Conservation (phyloP, 1,140 invertebrate species). For the Nomia melanderi region DNA sequence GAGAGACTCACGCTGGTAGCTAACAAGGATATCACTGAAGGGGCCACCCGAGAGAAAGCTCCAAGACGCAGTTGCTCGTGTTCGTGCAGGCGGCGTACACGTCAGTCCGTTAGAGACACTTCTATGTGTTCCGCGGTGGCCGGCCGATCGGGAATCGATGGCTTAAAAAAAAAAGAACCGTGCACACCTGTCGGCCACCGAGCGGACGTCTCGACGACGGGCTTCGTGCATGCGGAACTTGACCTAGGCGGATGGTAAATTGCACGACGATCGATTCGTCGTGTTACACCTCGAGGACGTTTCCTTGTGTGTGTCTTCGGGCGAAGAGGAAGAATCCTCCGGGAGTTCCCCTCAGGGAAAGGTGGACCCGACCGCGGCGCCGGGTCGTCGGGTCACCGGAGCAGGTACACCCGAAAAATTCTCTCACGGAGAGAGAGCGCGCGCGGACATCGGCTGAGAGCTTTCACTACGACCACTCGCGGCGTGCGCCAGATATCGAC, state of each 20-base stretch:
- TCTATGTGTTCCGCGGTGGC: slow-evolving; percentile 23
- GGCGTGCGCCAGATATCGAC: slow-evolving; percentile 70
- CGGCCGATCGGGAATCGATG: slow-evolving; percentile 33
- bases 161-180: not conserved
- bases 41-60: too few relatives aligned
- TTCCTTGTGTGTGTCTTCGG: too few relatives aligned
- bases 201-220: not conserved
- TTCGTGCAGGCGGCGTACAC: not conserved
- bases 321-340: too few relatives aligned
- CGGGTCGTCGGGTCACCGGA: too few relatives aligned
- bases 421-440: not conserved
- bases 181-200: slow-evolving; percentile 39
- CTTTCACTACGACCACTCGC: slow-evolving; percentile 21
- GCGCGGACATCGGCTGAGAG: slow-evolving; percentile 23
- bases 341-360: too few relatives aligned
- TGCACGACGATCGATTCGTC: slow-evolving; percentile 59
- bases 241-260: slow-evolving; percentile 58
- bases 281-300: slow-evolving; percentile 29
- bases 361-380: too few relatives aligned
- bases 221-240: slow-evolving; percentile 48
- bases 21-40: too few relatives aligned
- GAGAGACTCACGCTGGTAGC: too few relatives aligned
- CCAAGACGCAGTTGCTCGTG: too few relatives aligned
- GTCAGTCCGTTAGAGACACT: slow-evolving; percentile 36
- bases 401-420: too few relatives aligned